Evolutionary conservation across 2,888 invertebrate species (phyloP), one percentile per base, ranked within the genome.

Genomic region (Troides aeacus): DNA sequence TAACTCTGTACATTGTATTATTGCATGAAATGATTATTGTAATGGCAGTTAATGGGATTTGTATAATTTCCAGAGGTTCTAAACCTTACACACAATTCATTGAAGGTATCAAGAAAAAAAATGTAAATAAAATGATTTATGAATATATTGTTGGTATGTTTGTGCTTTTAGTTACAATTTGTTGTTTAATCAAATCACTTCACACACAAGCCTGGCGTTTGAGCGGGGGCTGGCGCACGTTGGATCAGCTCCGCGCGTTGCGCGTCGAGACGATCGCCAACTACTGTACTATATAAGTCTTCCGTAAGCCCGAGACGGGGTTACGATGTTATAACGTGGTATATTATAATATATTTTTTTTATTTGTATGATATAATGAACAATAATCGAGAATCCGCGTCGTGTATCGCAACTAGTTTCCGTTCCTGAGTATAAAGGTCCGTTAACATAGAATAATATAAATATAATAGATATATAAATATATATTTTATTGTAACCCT

Each of bases 381-480:
- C 36, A 58, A n/a, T n/a, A 59, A n/a, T 42, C 5, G 23, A 36
- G 10, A 57, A 42, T 67, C 62, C 62, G 57, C 57, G 42, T 58
- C 62, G 24, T 58, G 46, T 62, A 62, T 67, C 46, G 62, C 62
- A 62, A 62, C 62, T 64, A 39, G 17, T 58, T 57, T 39, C 53
- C 17, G 5, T 53, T 50, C 7, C 59, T 65, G 46, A 24, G 42
- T 46, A 39, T 56, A 65, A 24, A 65, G 46, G 46, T 65, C 59
- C 46, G 24, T 65, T 65, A n/a, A 65, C 30, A 59, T 67, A 62
- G 62, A 62, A 57, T 17, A 62, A 39, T 60, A 64, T 53, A 60
- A 58, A 59, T 65, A 46, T 23, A 23, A 64, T 24, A 24, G 24
- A 24, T 39, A 58, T 24, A 58, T 42, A 58, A 42, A 64, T 64